Conservation (phyloP, 2,113 vertebrate species). For the Heliornis fulica region DNA sequence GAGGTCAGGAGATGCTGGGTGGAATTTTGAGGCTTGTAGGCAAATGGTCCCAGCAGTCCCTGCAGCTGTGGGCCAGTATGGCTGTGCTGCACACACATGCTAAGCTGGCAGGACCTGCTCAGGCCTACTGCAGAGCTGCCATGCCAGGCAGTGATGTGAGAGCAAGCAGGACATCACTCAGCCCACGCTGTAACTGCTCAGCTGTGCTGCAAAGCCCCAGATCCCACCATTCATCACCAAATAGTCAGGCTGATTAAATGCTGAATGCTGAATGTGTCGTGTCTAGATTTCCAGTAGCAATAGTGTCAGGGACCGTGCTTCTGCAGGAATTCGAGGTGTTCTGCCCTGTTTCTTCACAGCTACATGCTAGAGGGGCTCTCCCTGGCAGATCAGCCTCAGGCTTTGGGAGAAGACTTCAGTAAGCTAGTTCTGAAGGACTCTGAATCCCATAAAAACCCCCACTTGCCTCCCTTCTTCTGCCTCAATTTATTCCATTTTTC, state of each 20-base stretch:
- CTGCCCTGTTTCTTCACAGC: background rate
- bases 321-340: background rate
- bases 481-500: background rate
- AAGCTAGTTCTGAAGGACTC: background rate
- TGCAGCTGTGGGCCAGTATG: background rate
- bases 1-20: background rate
- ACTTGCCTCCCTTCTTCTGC: background rate
- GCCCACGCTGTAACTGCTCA: background rate
- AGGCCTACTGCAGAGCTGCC: background rate
- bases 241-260: background rate
- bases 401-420: background rate
- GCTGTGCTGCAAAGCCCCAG: background rate
- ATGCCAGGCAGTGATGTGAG: background rate
- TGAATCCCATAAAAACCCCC: background rate
- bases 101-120: background rate
- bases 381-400: background rate
- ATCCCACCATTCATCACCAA: background rate
- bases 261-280: background rate
- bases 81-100: accelerated
- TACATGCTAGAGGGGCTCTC: background rate
- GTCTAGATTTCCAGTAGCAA: background rate
- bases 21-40: background rate
- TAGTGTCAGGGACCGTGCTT: background rate
- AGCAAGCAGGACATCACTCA: background rate
- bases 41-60: background rate